Percentiles rank a stretch among this genome's conserved stretches.
These are phyloP conservation scores for Hymenopus coronatus DNA, from an alignment of 2,888 invertebrate species.

Conservation along the genomic window DNA sequence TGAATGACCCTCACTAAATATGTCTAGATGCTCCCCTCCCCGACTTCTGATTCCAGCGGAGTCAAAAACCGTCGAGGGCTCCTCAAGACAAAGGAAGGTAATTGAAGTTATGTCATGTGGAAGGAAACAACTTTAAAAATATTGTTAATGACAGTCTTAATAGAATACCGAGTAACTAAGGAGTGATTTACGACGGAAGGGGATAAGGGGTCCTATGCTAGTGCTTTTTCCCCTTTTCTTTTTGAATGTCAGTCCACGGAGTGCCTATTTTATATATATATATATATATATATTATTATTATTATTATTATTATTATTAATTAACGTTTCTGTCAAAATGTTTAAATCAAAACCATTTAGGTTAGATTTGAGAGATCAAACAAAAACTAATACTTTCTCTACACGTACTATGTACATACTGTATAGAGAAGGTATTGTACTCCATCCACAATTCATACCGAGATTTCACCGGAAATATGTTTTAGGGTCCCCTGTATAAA, in stretches of 20 bases:
- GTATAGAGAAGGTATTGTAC: too few relatives aligned
- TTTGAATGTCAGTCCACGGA: not conserved
- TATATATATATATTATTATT: too few relatives aligned
- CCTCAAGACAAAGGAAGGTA: not conserved
- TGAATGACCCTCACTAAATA: slow-evolving; percentile 10
- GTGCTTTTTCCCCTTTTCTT: not conserved
- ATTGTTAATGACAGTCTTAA: not conserved
- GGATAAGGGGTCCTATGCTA: not conserved
- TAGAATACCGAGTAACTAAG: not conserved
- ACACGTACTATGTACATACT: too few relatives aligned
- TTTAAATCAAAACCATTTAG: too few relatives aligned
- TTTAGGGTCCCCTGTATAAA: too few relatives aligned
- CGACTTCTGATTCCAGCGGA: not conserved
- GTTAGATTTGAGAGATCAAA: too few relatives aligned
- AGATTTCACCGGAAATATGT: too few relatives aligned
- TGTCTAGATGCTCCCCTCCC: not conserved
- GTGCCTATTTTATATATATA: too few relatives aligned
- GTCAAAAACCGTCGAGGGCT: not conserved
- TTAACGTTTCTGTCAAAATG: too few relatives aligned
- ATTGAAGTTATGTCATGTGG: not conserved
- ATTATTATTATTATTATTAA: too few relatives aligned
- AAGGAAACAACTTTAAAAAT: not conserved
- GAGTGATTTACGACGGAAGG: not conserved
- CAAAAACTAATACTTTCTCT: too few relatives aligned
- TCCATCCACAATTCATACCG: too few relatives aligned